A percentile compares a stretch with the other conserved stretches of the same genome.
These are phyloP conservation scores for Grammomys surdaster DNA, from an alignment of 2,113 vertebrate genomes.

Conservation along the genomic window DNA sequence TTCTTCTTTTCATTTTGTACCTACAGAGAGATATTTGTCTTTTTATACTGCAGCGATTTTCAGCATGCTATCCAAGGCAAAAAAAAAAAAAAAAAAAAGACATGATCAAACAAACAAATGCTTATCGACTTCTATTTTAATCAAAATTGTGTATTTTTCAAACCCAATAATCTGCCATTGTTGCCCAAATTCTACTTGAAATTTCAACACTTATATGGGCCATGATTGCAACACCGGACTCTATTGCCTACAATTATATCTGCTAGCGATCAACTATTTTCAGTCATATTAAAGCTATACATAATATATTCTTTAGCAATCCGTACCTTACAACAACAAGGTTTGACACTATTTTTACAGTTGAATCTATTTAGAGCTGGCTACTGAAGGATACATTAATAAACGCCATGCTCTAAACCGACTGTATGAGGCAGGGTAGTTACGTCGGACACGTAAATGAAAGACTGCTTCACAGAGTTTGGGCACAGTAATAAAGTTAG, in stretches of 20 bases:
- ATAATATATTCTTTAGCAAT: not conserved
- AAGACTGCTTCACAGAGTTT: not conserved
- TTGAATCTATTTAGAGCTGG: conserved; percentile 38
- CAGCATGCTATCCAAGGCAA: not conserved
- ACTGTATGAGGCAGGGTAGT: not conserved
- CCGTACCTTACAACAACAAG: not conserved
- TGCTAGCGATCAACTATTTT: not conserved
- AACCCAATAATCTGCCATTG: not conserved
- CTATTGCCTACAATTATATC: not conserved
- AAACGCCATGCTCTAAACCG: not conserved
- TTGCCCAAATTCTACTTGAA: conserved; percentile 17
- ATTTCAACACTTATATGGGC: not conserved
- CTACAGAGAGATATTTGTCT: not conserved
- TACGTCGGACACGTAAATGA: not conserved
- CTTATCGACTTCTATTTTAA: not conserved
- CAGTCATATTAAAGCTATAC: conserved; percentile 13
- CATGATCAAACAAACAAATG: not conserved
- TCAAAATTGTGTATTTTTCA: not conserved
- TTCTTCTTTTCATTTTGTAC: not conserved
- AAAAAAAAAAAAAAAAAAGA: conserved; percentile 2
- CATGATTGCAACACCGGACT: not conserved
- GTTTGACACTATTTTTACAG: not conserved
- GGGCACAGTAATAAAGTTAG: not conserved
- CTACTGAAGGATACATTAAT: not conserved
- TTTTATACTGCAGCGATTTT: not conserved